phyloP scores from a whole-genome alignment of 2,888 invertebrate species.

The Archips xylosteana region DNA sequence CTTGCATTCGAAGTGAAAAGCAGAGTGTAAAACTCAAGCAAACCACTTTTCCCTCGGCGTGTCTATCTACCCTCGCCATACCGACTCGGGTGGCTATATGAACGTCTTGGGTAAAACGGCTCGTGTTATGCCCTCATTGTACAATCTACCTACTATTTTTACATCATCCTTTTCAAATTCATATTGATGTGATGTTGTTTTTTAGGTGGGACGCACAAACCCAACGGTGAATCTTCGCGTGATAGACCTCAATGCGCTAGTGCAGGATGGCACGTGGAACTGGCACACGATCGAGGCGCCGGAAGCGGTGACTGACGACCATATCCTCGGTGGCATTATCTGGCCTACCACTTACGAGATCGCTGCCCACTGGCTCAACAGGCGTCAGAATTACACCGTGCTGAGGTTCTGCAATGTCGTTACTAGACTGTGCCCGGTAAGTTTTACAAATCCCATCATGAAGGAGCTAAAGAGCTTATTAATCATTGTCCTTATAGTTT shows the following conservation, averaged over 20 bases:
- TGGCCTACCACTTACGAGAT: constrained; percentile 90
- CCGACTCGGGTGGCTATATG: too few species aligned
- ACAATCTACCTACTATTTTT: too few species aligned
- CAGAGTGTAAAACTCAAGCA: too few species aligned
- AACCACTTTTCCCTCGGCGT: too few species aligned
- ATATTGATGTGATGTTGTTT: constrained; percentile 11
- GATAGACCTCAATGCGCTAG: constrained; percentile 77
- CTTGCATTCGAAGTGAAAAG: too few species aligned
- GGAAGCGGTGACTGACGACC: constrained; percentile 83
- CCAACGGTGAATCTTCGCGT: constrained; percentile 89
- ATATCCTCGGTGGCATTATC: constrained; percentile 88
- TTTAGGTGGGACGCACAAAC: constrained; percentile 89
- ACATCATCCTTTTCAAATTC: background rate
- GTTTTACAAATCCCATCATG: constrained; percentile 25
- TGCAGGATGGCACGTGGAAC: constrained; percentile 51
- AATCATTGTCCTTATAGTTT: too few species aligned
- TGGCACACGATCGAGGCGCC: constrained; percentile 75
- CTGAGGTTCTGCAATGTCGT: constrained; percentile 85
- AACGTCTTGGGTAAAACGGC: too few species aligned
- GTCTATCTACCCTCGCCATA: too few species aligned
- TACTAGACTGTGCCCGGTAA: constrained; percentile 64
- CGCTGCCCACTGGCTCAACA: constrained; percentile 92
- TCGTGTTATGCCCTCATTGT: too few species aligned
- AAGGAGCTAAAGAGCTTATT: too few species aligned
- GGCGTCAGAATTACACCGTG: constrained; percentile 91